These are phyloP conservation scores for Parambassis ranga DNA, from an alignment of 2,797 vertebrate species.

Conservation along the genomic window DNA sequence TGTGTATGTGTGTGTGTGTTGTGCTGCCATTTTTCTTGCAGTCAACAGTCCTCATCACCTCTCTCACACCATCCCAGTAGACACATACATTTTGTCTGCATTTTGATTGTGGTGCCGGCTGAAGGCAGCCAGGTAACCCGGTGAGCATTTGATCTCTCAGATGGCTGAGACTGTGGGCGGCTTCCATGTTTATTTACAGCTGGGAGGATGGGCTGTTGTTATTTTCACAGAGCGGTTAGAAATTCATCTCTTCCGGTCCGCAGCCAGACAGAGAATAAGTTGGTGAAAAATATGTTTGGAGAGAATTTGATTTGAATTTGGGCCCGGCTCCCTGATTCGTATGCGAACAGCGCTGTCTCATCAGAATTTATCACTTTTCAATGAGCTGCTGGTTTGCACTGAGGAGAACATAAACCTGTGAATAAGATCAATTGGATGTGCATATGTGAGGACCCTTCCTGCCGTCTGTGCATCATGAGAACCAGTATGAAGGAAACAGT, in stretches of 20 bases:
- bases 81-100: not conserved
- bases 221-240: constrained; percentile 29
- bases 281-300: constrained; percentile 11
- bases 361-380: constrained; percentile 65
- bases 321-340: constrained; percentile 37
- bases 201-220: not conserved
- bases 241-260: constrained; percentile 25
- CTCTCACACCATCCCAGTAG: too few species aligned
- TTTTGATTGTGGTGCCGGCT: not conserved
- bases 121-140: not conserved
- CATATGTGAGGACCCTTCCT: constrained; percentile 35
- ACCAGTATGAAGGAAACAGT: constrained; percentile 12
- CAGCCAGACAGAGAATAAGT: constrained; percentile 35
- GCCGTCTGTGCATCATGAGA: constrained; percentile 44
- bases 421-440: constrained; percentile 66
- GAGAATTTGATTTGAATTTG: constrained; percentile 56
- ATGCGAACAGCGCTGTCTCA: constrained; percentile 47
- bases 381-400: constrained; percentile 56
- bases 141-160: constrained; percentile 1
- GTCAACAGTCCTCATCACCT: too few species aligned
- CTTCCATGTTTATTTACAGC: constrained; percentile 28
- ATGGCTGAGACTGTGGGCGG: not conserved
- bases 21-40: too few species aligned
- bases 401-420: constrained; percentile 63
- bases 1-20: too few species aligned